Percentiles rank a stretch among this genome's conserved stretches.
Conservation (phyloP, 1,140 invertebrate genomes). For the Samia ricini region DNA sequence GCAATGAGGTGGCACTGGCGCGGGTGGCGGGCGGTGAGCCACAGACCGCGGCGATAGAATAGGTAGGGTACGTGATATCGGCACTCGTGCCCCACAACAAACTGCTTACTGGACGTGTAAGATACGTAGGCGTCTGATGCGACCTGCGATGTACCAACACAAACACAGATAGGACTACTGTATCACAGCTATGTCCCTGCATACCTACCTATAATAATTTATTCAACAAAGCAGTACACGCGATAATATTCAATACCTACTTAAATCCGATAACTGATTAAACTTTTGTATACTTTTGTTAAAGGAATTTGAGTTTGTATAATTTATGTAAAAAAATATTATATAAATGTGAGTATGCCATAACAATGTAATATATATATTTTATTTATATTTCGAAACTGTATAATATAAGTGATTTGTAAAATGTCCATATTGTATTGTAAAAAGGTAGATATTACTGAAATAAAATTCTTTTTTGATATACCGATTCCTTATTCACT, state of each 20-base stretch:
- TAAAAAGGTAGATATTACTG: too few relatives aligned
- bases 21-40: conserved; percentile 67
- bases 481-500: too few relatives aligned
- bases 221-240: conserved; percentile 43
- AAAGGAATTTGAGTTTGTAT: background rate
- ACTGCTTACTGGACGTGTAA: conserved; percentile 76
- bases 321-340: background rate
- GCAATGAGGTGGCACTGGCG: conserved; percentile 67
- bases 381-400: too few relatives aligned
- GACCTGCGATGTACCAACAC: conserved; percentile 65
- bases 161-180: conserved; percentile 58
- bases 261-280: conserved; percentile 4
- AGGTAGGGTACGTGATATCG: conserved; percentile 72
- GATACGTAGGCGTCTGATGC: conserved; percentile 67
- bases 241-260: conserved; percentile 31
- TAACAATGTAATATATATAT: background rate
- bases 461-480: too few relatives aligned
- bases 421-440: background rate
- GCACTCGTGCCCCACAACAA: conserved; percentile 75
- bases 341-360: background rate
- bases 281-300: background rate
- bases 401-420: too few relatives aligned
- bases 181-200: conserved; percentile 31
- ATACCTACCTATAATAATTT: conserved; percentile 23
- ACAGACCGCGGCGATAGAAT: conserved; percentile 70